Evolutionary conservation across 2,888 invertebrate genomes (phyloP).

Genomic region (Rhabditoides inermis): DNA sequence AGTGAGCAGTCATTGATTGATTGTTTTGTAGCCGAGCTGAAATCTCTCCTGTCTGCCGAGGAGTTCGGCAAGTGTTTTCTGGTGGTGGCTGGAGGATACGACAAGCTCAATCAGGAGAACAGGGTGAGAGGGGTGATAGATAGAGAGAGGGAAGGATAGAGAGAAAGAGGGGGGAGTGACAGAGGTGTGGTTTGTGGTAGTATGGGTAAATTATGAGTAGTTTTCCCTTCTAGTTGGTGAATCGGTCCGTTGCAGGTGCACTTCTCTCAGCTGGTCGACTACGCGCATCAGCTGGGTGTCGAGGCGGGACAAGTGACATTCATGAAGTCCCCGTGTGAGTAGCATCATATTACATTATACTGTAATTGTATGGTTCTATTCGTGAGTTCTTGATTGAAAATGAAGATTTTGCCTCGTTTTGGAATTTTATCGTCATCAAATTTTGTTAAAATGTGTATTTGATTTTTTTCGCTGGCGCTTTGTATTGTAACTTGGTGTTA

Average conservation of each 20-base stretch:
- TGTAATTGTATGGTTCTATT: not conserved
- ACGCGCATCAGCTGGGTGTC: constrained; percentile 61
- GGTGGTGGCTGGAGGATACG: constrained; percentile 91
- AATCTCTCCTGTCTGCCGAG: constrained; percentile 10
- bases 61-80: constrained; percentile 62
- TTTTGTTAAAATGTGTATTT: not conserved
- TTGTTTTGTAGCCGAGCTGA: constrained; percentile 28
- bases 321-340: constrained; percentile 36
- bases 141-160: too few relatives aligned
- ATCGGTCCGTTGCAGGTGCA: too few relatives aligned
- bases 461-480: not conserved
- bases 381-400: not conserved
- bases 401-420: not conserved
- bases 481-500: too few relatives aligned
- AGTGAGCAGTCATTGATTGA: not conserved
- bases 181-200: too few relatives aligned
- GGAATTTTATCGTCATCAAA: not conserved
- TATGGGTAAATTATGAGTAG: too few relatives aligned
- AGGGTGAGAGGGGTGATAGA: too few relatives aligned
- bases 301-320: constrained; percentile 51
- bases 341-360: too few relatives aligned
- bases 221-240: too few relatives aligned
- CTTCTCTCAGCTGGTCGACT: constrained; percentile 67
- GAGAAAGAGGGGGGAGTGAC: too few relatives aligned
- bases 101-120: constrained; percentile 77